A percentile compares a stretch with the other conserved stretches of the same genome.
phyloP scores from a whole-genome alignment of 2,888 invertebrate species.

The Apamea anceps region DNA sequence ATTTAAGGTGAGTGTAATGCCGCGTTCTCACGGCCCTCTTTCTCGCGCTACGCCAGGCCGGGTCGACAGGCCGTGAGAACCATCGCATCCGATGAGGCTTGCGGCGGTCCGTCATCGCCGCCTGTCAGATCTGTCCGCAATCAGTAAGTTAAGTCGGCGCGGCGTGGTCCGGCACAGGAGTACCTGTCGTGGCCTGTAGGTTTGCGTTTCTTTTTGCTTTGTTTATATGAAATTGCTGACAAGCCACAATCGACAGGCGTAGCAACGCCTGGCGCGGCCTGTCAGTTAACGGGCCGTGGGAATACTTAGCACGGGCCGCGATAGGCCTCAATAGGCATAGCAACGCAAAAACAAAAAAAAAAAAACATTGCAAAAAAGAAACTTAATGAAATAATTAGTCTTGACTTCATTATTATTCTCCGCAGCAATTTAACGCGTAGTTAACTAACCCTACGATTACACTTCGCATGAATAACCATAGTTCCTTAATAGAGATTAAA shows the following conservation, averaged over 20 bases:
- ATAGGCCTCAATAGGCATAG: too few species aligned
- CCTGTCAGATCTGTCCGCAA: too few species aligned
- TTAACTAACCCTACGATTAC: conserved; percentile 17
- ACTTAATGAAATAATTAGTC: not conserved
- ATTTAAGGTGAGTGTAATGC: not conserved
- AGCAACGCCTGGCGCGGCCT: not conserved
- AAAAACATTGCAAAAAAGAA: not conserved
- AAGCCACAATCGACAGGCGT: not conserved
- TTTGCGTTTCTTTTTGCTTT: too few species aligned
- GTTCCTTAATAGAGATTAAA: conserved; percentile 41
- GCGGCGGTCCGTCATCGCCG: not conserved
- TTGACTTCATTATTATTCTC: conserved; percentile 16
- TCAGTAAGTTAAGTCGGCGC: not conserved
- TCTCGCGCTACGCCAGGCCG: too few species aligned
- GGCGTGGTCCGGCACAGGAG: not conserved
- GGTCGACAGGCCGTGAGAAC: not conserved
- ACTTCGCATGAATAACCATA: conserved; percentile 25
- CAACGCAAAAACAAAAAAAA: not conserved
- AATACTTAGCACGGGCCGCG: too few species aligned
- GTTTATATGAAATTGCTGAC: too few species aligned
- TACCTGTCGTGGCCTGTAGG: not conserved
- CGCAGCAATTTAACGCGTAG: conserved; percentile 6
- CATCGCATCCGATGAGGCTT: not conserved
- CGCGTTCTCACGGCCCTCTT: too few species aligned
- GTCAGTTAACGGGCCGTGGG: not conserved